Conservation (phyloP, 2,888 invertebrate genomes). For the Cyclophora albipunctata region DNA sequence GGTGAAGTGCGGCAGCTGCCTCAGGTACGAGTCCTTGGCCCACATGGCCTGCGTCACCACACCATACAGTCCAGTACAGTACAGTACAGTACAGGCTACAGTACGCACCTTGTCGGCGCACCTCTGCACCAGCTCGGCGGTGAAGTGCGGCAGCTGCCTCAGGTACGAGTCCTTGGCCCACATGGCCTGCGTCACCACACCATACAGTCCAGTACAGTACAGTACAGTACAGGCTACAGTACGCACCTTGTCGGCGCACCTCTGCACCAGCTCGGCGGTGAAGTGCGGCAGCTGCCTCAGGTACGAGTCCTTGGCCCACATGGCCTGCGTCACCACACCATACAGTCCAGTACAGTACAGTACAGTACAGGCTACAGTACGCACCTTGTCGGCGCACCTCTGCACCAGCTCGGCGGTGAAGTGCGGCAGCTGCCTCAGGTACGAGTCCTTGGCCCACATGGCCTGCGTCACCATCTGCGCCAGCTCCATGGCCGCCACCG, state of each 20-base stretch:
- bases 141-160: slow-evolving; percentile 97
- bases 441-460: slow-evolving; percentile 99
- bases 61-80: slow-evolving; percentile 99
- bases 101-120: slow-evolving; percentile 95
- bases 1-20: slow-evolving; percentile 97
- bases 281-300: slow-evolving; percentile 98
- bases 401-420: slow-evolving; percentile 92
- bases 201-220: slow-evolving; percentile 96
- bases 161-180: slow-evolving; percentile 99
- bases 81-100: slow-evolving; percentile 99
- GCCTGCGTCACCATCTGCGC: slow-evolving; percentile 99
- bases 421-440: slow-evolving; percentile 97
- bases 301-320: slow-evolving; percentile 99
- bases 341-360: slow-evolving; percentile 94
- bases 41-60: slow-evolving; percentile 99
- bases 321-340: slow-evolving; percentile 99
- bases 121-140: slow-evolving; percentile 88
- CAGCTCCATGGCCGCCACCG: slow-evolving; percentile 99
- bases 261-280: slow-evolving; percentile 88
- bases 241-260: slow-evolving; percentile 89
- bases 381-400: slow-evolving; percentile 90
- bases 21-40: slow-evolving; percentile 98
- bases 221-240: slow-evolving; percentile 95
- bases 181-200: slow-evolving; percentile 99
- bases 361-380: slow-evolving; percentile 92